Conservation (phyloP, 2,113 vertebrate genomes). For the Anolis carolinensis region DNA sequence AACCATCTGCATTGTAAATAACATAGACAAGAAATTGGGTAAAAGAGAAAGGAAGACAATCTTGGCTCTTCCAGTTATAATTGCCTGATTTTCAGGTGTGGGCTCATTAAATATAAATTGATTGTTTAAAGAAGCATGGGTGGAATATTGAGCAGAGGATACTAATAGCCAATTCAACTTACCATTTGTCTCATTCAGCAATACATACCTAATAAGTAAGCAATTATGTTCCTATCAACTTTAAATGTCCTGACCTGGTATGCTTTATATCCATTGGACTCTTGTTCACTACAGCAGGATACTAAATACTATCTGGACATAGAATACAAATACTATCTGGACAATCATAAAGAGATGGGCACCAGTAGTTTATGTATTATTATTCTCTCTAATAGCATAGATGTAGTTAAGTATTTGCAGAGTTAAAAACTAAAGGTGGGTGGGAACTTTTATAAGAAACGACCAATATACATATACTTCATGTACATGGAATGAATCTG, state of each 20-base stretch:
- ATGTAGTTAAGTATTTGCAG: not conserved
- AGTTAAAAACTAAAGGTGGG: not conserved
- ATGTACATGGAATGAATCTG: too few relatives aligned
- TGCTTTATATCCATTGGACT: fast-evolving
- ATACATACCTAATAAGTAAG: not conserved
- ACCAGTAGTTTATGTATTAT: too few relatives aligned
- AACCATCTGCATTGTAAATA: not conserved
- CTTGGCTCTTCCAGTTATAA: not conserved
- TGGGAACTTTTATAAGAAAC: too few relatives aligned
- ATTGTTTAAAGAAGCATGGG: conserved; percentile 7
- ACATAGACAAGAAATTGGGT: not conserved
- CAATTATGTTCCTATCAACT: not conserved
- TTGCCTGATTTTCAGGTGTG: not conserved
- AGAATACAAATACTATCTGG: not conserved
- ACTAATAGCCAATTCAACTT: not conserved
- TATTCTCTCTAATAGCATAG: not conserved
- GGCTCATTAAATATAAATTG: not conserved
- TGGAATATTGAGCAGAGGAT: not conserved
- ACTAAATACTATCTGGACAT: not conserved
- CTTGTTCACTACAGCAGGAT: fast-evolving
- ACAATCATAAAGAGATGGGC: too few relatives aligned
- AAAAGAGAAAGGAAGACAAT: not conserved
- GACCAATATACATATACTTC: too few relatives aligned
- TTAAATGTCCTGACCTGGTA: not conserved
- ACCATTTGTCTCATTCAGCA: conserved; percentile 8